Conservation (phyloP, 2,113 vertebrate genomes). For the Lontra canadensis region DNA sequence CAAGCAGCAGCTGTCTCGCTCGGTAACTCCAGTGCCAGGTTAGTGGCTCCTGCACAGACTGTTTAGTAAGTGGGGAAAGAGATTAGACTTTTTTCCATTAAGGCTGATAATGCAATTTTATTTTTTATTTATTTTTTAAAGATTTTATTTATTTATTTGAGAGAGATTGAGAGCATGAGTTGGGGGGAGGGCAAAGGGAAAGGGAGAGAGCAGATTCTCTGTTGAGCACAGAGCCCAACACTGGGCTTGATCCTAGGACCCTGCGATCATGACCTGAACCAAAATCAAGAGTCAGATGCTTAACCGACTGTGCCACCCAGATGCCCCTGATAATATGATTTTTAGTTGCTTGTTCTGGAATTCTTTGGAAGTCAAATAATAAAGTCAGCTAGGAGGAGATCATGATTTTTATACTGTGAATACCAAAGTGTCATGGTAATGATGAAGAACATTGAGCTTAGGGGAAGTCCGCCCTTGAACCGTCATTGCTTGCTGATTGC, state of each 20-base stretch:
- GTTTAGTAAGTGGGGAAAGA: neutral
- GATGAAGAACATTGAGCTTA: neutral
- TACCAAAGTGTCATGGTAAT: neutral
- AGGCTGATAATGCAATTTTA: neutral
- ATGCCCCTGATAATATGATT: neutral
- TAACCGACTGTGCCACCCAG: neutral
- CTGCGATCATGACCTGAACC: neutral
- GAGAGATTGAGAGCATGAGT: neutral
- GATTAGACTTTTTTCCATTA: neutral
- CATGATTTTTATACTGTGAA: neutral
- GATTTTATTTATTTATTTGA: neutral
- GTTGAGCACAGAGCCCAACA: neutral
- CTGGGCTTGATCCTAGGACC: neutral
- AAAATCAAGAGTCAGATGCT: neutral
- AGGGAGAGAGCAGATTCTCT: neutral
- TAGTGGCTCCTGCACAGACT: neutral
- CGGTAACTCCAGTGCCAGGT: neutral
- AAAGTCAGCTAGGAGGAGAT: neutral
- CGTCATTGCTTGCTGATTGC: neutral
- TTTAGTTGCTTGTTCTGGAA: slow-evolving; percentile 23
- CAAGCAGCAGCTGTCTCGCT: neutral
- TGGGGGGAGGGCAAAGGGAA: neutral
- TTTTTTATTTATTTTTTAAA: neutral
- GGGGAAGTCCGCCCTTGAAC: neutral
- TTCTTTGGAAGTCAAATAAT: neutral